A percentile compares a stretch with the other conserved stretches of the same genome.
Conservation (phyloP, 2,113 vertebrate genomes). For the Dunckerocampus dactyliophorus region DNA sequence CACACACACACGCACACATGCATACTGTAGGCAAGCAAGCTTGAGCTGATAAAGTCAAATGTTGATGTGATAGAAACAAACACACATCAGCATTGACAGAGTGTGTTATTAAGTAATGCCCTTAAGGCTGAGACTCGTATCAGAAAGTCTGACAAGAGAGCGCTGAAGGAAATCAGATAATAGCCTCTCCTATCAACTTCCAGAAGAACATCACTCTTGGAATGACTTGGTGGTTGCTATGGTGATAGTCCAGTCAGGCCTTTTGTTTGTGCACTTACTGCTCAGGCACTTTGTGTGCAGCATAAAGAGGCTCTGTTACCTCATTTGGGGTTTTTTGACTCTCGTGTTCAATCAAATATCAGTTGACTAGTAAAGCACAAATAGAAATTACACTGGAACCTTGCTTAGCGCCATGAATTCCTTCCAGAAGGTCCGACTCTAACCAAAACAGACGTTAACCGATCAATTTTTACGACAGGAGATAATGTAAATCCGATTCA, state of each 20-base stretch:
- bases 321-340: not conserved
- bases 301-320: not conserved
- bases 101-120: slow-evolving; percentile 12
- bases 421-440: too few species aligned
- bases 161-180: slow-evolving; percentile 45
- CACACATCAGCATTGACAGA: slow-evolving; percentile 5
- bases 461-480: too few species aligned
- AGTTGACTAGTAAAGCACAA: too few species aligned
- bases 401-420: too few species aligned
- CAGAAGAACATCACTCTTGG: slow-evolving; percentile 29
- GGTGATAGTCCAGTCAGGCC: slow-evolving; percentile 37
- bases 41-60: slow-evolving; percentile 5
- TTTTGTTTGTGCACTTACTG: not conserved
- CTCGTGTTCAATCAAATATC: too few species aligned
- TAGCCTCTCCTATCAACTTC: slow-evolving; percentile 41
- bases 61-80: slow-evolving; percentile 21
- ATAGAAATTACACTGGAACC: too few species aligned
- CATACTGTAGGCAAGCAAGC: slow-evolving; percentile 1
- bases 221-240: slow-evolving; percentile 47
- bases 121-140: slow-evolving; percentile 32
- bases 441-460: too few species aligned
- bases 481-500: too few species aligned
- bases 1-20: too few species aligned
- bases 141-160: slow-evolving; percentile 23
- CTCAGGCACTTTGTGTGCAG: slow-evolving; percentile 9